phyloP scores from a whole-genome alignment of 1,140 invertebrate species.

The Odontomachus brunneus region DNA sequence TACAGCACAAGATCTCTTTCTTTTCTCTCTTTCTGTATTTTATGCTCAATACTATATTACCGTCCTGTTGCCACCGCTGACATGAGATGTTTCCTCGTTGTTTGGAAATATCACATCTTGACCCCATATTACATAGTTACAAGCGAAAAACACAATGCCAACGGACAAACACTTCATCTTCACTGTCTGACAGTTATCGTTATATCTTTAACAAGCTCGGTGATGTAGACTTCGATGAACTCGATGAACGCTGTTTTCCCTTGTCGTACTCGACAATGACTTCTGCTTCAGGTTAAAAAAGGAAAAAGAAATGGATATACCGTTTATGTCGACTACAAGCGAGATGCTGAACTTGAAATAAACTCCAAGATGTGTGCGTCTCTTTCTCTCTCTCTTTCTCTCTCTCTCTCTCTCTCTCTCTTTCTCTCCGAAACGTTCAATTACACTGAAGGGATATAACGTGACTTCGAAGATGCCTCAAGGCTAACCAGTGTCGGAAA shows the following conservation, averaged over 20 bases:
- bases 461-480: constrained; percentile 50
- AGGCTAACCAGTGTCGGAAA: constrained; percentile 62
- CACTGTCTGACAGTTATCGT: not conserved
- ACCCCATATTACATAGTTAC: constrained; percentile 48
- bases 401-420: too few species aligned
- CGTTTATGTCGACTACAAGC: not conserved
- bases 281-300: too few species aligned
- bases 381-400: too few species aligned
- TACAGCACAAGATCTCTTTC: too few species aligned
- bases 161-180: constrained; percentile 67
- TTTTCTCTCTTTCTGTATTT: not conserved
- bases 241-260: not conserved
- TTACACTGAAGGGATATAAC: constrained; percentile 24
- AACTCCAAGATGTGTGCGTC: not conserved
- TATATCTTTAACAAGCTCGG: not conserved
- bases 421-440: constrained; percentile 1
- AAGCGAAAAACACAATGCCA: constrained; percentile 50
- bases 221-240: not conserved
- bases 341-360: constrained; percentile 17
- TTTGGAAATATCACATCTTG: constrained; percentile 76
- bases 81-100: constrained; percentile 61
- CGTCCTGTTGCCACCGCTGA: constrained; percentile 65
- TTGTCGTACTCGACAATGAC: too few species aligned
- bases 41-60: constrained; percentile 65
- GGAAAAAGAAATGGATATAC: not conserved